These are phyloP conservation scores for Tethya wilhelma DNA, from an alignment of 37 sponge, comb jelly and placozoan genomes.

Conservation along the genomic window DNA sequence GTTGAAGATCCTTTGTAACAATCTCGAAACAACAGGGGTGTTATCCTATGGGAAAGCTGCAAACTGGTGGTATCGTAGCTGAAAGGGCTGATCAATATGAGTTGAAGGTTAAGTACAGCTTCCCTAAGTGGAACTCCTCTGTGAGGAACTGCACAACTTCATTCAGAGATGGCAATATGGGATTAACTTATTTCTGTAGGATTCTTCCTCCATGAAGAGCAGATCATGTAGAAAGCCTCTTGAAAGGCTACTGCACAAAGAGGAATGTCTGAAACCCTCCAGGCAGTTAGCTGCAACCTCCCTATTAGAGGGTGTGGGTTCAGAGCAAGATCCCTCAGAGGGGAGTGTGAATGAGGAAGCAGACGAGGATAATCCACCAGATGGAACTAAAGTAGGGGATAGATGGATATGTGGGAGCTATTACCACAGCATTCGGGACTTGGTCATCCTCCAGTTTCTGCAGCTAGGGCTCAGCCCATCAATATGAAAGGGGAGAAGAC, in stretches of 20 bases:
- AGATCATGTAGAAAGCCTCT: constrained; percentile 28
- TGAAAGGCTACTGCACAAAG: constrained; percentile 8
- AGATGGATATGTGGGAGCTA: constrained; percentile 36
- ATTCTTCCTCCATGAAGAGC: constrained; percentile 24
- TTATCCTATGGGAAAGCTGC: constrained; percentile 26
- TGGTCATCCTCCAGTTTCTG: constrained; percentile 30
- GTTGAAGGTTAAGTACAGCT: constrained; percentile 20
- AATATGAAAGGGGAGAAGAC: constrained; percentile 67
- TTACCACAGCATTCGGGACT: constrained; percentile 11
- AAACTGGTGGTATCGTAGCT: constrained; percentile 3
- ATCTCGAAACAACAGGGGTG: constrained; percentile 33
- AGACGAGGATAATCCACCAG: constrained; percentile 18
- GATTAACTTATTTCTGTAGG: constrained; percentile 37
- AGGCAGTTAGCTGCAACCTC: constrained; percentile 42
- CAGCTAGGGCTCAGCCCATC: constrained; percentile 49
- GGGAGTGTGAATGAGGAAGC: neutral
- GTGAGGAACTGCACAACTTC: constrained; percentile 40
- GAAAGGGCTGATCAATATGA: constrained; percentile 29
- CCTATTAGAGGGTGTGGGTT: neutral
- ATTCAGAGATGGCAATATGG: constrained; percentile 17
- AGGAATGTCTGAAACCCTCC: constrained; percentile 45
- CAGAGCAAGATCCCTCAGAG: constrained; percentile 28
- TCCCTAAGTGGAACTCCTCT: too few species aligned
- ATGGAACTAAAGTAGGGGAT: too few species aligned
- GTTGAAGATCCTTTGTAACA: constrained; percentile 26